phyloP scores from a whole-genome alignment of 1,140 invertebrate species.

The Drosophila lini region DNA sequence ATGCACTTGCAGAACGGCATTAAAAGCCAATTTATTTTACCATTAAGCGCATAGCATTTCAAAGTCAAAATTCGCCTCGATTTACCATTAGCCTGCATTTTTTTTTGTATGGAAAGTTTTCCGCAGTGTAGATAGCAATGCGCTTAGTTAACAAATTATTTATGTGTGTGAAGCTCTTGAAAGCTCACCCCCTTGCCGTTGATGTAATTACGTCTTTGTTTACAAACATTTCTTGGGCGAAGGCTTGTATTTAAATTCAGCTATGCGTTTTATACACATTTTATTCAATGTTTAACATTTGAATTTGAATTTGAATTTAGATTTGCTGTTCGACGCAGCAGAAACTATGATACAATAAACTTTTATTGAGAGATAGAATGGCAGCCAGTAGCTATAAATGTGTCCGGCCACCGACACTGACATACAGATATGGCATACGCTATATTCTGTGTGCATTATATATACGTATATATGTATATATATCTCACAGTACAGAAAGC shows the following conservation, averaged over 20 bases:
- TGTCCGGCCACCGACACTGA: constrained; percentile 15
- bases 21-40: constrained; percentile 14
- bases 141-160: constrained; percentile 12
- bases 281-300: constrained; percentile 28
- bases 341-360: constrained; percentile 38
- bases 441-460: constrained; percentile 4
- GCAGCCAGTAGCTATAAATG: constrained; percentile 34
- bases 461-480: constrained; percentile 6
- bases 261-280: constrained; percentile 15
- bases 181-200: background rate
- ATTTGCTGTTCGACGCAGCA: constrained; percentile 4
- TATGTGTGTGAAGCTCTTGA: constrained; percentile 13
- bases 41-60: constrained; percentile 20
- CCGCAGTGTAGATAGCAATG: constrained; percentile 1
- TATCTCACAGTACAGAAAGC: constrained; percentile 14
- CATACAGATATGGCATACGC: constrained; percentile 38
- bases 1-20: background rate
- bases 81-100: constrained; percentile 12
- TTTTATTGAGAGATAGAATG: constrained; percentile 46
- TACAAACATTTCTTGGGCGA: constrained; percentile 21
- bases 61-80: constrained; percentile 31
- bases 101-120: background rate
- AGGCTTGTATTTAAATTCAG: constrained; percentile 3
- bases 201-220: constrained; percentile 24
- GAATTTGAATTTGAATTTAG: constrained; percentile 5